Evolutionary conservation across 1,140 invertebrate genomes (phyloP).

Genomic region (Penaeus indicus): DNA sequence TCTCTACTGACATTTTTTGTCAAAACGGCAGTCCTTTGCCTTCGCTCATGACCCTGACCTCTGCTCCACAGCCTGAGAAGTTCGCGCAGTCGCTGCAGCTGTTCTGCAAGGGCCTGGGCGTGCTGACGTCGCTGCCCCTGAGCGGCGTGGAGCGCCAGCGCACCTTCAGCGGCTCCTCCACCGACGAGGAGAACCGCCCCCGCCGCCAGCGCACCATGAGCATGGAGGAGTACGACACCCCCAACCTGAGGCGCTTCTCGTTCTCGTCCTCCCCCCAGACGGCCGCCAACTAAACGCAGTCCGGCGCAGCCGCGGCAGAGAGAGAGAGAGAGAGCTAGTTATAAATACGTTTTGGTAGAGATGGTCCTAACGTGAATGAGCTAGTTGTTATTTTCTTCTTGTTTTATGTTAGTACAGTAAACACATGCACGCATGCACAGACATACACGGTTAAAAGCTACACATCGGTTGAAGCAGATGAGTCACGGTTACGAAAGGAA

Average conservation of each 20-base stretch:
- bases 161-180: slow-evolving; percentile 74
- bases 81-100: slow-evolving; percentile 84
- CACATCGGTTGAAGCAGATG: too few relatives aligned
- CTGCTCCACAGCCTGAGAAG: slow-evolving; percentile 79
- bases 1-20: too few relatives aligned
- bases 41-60: slow-evolving; percentile 23
- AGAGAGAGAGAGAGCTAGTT: too few relatives aligned
- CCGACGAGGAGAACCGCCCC: slow-evolving; percentile 71
- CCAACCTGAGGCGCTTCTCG: slow-evolving; percentile 81
- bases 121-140: slow-evolving; percentile 81
- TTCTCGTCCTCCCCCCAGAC: slow-evolving; percentile 72
- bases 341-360: too few relatives aligned
- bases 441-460: too few relatives aligned
- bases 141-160: slow-evolving; percentile 78
- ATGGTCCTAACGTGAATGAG: too few relatives aligned
- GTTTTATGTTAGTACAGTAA: too few relatives aligned
- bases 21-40: too few relatives aligned
- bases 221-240: slow-evolving; percentile 88
- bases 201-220: slow-evolving; percentile 71
- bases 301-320: background rate
- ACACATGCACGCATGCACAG: too few relatives aligned
- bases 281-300: slow-evolving; percentile 51
- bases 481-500: too few relatives aligned
- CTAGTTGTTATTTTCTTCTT: too few relatives aligned
- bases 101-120: slow-evolving; percentile 85